A percentile compares a stretch with the other conserved stretches of the same genome.
Evolutionary conservation across 2,797 vertebrate species (phyloP).

Genomic region (Cryptoblepharus egeriae): DNA sequence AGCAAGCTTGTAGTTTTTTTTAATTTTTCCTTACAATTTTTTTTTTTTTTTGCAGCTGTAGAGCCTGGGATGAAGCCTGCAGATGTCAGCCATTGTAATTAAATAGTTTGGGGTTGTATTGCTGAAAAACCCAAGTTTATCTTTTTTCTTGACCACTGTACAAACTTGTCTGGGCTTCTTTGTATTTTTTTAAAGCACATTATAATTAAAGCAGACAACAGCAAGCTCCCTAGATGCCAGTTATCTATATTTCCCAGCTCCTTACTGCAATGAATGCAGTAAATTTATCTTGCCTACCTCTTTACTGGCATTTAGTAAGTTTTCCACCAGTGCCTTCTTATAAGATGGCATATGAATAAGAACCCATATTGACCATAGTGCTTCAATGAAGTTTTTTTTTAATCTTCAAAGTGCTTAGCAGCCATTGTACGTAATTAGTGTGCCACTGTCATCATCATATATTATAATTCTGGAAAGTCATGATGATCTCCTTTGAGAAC

Average conservation of each 20-base stretch:
- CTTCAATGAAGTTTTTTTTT: constrained; percentile 48
- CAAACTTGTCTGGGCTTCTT: constrained; percentile 55
- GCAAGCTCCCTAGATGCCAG: constrained; percentile 36
- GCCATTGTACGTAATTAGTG: constrained; percentile 44
- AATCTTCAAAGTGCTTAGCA: constrained; percentile 66
- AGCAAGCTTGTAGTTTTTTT: constrained; percentile 29
- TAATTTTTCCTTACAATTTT: no score
- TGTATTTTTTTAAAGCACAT: constrained; percentile 37
- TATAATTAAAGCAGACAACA: constrained; percentile 54
- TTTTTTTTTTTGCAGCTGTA: constrained; percentile 38
- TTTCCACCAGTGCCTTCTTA: constrained; percentile 24
- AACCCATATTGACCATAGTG: constrained; percentile 39
- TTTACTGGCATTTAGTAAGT: constrained; percentile 29
- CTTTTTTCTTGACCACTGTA: constrained; percentile 40
- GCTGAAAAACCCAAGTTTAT: constrained; percentile 54
- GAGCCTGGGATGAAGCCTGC: constrained; percentile 44
- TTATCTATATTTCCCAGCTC: constrained; percentile 53
- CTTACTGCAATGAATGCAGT: constrained; percentile 44
- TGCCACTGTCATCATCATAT: constrained; percentile 36
- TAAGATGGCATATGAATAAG: constrained; percentile 23
- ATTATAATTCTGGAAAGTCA: constrained; percentile 21
- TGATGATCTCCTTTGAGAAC: constrained; percentile 24
- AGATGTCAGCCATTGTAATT: constrained; percentile 44
- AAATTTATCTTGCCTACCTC: constrained; percentile 51
- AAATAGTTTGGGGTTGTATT: constrained; percentile 32